phyloP scores from a whole-genome alignment of 2,797 vertebrate genomes.

The Gadopsis bispinosus region DNA sequence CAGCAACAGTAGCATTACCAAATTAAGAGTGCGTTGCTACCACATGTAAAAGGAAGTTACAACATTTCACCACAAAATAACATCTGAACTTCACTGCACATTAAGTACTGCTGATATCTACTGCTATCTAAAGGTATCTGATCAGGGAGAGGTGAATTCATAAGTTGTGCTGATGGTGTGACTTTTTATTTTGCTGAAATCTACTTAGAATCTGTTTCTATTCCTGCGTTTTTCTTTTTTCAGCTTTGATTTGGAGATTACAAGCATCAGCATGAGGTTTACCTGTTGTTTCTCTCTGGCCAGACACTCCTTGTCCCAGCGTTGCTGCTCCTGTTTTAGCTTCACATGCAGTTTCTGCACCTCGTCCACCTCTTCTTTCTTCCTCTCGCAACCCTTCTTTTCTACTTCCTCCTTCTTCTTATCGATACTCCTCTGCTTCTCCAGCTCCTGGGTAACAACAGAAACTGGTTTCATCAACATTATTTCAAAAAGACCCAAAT shows the following conservation, averaged over 20 bases:
- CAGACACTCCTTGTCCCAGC: slow-evolving; percentile 88
- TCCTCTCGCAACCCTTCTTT: slow-evolving; percentile 75
- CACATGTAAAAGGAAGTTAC: slow-evolving; percentile 12
- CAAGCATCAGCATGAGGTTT: neutral
- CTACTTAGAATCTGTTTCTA: neutral
- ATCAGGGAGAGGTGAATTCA: neutral
- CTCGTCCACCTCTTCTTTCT: slow-evolving; percentile 78
- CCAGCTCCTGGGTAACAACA: slow-evolving; percentile 74
- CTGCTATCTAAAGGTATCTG: neutral
- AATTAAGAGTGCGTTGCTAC: neutral
- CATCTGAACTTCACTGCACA: neutral
- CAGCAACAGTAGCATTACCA: neutral
- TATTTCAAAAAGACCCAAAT: neutral
- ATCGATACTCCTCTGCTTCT: slow-evolving; percentile 81
- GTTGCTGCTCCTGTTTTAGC: slow-evolving; percentile 90
- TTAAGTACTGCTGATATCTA: neutral
- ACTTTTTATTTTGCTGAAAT: neutral
- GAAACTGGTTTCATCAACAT: neutral
- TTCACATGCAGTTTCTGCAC: slow-evolving; percentile 86
- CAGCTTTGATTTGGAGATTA: neutral
- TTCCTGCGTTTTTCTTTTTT: neutral
- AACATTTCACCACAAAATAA: slow-evolving; percentile 7
- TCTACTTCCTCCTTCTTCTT: slow-evolving; percentile 85
- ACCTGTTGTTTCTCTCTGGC: slow-evolving; percentile 85
- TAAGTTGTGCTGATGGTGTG: neutral